Percentiles rank a stretch among this genome's conserved stretches.
Evolutionary conservation across 1,140 invertebrate species (phyloP).

Genomic region (Polyergus mexicanus): DNA sequence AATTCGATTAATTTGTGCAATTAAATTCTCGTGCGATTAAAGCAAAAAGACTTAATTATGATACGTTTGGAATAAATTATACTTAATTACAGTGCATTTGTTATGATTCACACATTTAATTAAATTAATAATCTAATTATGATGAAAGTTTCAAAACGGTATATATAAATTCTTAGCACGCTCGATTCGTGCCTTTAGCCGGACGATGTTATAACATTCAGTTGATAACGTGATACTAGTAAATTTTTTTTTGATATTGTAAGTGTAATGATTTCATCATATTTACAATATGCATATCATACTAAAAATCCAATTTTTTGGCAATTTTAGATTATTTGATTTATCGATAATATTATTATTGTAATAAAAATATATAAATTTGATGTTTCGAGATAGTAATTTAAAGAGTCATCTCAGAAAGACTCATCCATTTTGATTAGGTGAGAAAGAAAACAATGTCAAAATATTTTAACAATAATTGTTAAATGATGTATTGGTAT

Average conservation of each 20-base stretch:
- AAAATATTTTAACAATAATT: neutral
- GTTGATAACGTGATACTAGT: neutral
- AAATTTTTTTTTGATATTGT: neutral
- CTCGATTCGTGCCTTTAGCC: conserved; percentile 21
- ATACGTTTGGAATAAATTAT: neutral
- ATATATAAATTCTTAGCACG: conserved; percentile 31
- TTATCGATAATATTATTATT: neutral
- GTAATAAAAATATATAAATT: conserved; percentile 6
- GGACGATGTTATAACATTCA: conserved; percentile 8
- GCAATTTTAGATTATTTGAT: neutral
- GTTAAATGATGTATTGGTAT: neutral
- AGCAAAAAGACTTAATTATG: neutral
- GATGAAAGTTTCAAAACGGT: neutral
- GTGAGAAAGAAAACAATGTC: neutral
- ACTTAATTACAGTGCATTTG: conserved; percentile 25
- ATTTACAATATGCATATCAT: neutral
- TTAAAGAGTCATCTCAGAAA: neutral
- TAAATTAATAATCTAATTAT: conserved; percentile 16
- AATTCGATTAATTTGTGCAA: neutral
- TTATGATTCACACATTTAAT: neutral
- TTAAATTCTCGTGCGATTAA: neutral
- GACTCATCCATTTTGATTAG: neutral
- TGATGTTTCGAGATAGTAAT: neutral
- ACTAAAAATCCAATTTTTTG: neutral
- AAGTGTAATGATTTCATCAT: neutral